These are phyloP conservation scores for Allygus modestus DNA, from an alignment of 2,888 invertebrate species.

Conservation along the genomic window DNA sequence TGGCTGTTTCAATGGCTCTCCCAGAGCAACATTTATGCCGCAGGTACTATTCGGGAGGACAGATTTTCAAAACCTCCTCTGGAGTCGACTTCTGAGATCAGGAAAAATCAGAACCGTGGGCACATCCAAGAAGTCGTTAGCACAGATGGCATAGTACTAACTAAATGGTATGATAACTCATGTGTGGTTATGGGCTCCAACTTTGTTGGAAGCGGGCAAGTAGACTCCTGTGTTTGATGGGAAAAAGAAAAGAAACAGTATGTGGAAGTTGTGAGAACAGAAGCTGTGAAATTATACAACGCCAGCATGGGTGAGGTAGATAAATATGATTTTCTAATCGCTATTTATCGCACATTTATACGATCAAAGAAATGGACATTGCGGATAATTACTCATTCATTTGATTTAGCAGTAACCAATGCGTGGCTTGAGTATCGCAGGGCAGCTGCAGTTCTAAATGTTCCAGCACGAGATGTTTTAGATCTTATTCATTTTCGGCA, in stretches of 20 bases:
- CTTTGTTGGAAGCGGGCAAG: conserved; percentile 60
- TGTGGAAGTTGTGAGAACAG: conserved; percentile 61
- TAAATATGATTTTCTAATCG: conserved; percentile 64
- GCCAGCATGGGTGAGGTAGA: conserved; percentile 66
- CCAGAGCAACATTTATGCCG: too few relatives aligned
- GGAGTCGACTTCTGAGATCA: too few relatives aligned
- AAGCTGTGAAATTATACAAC: conserved; percentile 64
- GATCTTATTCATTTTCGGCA: conserved; percentile 50
- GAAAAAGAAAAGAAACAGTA: conserved; percentile 60
- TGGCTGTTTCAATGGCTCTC: too few relatives aligned
- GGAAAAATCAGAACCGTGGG: too few relatives aligned
- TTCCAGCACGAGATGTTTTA: conserved; percentile 21
- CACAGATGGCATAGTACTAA: conserved; percentile 66
- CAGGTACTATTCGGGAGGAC: too few relatives aligned
- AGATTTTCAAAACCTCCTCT: too few relatives aligned
- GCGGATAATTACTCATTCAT: conserved; percentile 62
- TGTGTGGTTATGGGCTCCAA: conserved; percentile 60
- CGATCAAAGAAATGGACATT: conserved; percentile 65
- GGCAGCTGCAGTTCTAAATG: conserved; percentile 6
- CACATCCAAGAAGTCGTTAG: too few relatives aligned
- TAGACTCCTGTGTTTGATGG: conserved; percentile 61
- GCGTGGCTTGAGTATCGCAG: conserved; percentile 63
- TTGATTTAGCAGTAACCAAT: conserved; percentile 65
- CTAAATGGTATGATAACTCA: conserved; percentile 65
- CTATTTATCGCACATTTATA: conserved; percentile 62